Percentiles rank a stretch among this genome's conserved stretches.
Evolutionary conservation across 2,888 invertebrate genomes (phyloP).

Genomic region (Lottia gigantea): DNA sequence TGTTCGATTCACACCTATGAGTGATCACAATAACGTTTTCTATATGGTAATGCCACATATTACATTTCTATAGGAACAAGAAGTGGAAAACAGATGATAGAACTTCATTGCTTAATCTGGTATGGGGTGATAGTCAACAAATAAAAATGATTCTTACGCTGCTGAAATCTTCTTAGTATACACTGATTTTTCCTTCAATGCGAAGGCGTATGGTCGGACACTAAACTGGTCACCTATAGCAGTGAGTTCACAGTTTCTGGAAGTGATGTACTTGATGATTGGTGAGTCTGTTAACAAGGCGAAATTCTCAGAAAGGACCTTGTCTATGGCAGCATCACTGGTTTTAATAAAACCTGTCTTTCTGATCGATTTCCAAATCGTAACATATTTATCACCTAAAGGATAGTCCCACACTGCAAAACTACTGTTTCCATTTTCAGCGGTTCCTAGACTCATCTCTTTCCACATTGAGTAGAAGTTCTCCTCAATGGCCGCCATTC

Average conservation of each 20-base stretch:
- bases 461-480: conserved; percentile 46
- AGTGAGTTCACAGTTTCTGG: conserved; percentile 38
- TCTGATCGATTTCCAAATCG: conserved; percentile 85
- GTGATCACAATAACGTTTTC: no score
- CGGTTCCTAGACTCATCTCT: conserved; percentile 38
- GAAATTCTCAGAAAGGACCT: conserved; percentile 69
- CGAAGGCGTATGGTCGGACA: conserved; percentile 48
- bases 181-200: conserved; percentile 43
- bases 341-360: conserved; percentile 80
- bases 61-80: no score
- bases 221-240: conserved; percentile 49
- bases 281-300: conserved; percentile 50
- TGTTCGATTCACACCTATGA: no score
- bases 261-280: conserved; percentile 43
- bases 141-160: conserved; percentile 21
- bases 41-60: no score
- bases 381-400: conserved; percentile 89
- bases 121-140: no score
- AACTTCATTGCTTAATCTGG: no score
- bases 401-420: conserved; percentile 77
- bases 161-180: conserved; percentile 32
- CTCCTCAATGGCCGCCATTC: conserved; percentile 41
- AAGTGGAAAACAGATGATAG: no score
- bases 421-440: conserved; percentile 21
- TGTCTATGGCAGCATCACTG: conserved; percentile 79